phyloP scores from a whole-genome alignment of 2,797 vertebrate species.

The Cuculus canorus region DNA sequence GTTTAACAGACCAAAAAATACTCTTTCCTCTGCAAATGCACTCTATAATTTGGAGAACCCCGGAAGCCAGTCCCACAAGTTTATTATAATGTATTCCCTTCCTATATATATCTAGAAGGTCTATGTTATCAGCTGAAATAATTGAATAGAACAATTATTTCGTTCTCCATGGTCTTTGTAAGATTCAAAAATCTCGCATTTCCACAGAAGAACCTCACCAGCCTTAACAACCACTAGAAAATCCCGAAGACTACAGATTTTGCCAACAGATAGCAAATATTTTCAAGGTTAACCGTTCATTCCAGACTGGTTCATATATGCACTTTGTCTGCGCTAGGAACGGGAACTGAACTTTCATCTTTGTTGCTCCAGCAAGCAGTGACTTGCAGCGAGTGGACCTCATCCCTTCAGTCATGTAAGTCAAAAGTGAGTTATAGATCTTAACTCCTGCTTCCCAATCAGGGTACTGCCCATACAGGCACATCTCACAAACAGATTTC shows the following conservation, averaged over 20 bases:
- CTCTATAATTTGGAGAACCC: background rate
- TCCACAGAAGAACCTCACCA: background rate
- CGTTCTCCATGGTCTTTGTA: background rate
- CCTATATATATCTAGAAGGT: background rate
- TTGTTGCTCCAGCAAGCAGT: background rate
- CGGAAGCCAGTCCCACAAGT: background rate
- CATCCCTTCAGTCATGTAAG: background rate
- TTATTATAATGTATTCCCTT: background rate
- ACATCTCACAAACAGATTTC: background rate
- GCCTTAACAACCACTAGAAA: constrained; percentile 16
- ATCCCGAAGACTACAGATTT: constrained; percentile 2
- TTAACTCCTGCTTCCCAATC: background rate
- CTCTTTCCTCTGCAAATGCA: background rate
- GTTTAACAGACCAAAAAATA: background rate
- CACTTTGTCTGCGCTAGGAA: background rate
- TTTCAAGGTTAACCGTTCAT: constrained; percentile 4
- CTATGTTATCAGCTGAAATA: background rate
- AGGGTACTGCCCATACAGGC: background rate
- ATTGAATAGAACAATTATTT: background rate
- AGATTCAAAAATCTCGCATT: background rate
- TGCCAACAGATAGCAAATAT: background rate
- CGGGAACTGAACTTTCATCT: background rate
- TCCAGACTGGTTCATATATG: background rate
- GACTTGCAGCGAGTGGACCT: background rate
- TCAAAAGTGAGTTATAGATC: background rate